Evolutionary conservation across 2,888 invertebrate species (phyloP), one percentile per base, ranked within the genome.

Genomic region (Sarcophaga rosellei): DNA sequence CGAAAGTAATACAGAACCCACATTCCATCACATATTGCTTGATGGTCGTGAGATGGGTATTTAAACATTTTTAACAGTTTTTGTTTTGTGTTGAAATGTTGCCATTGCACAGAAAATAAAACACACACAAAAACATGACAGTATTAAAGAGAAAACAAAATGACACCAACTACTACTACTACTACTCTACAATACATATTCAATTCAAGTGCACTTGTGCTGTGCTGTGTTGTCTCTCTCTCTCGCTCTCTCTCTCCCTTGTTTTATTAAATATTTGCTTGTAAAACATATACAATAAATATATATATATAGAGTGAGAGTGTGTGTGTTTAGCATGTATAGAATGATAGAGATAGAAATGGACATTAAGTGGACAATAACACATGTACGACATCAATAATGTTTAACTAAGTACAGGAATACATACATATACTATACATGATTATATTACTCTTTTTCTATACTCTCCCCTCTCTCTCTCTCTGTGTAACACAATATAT

Each of bases 361-460:
- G 81, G 77, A 86, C 84, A 84, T 78, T 86, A 84, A 86, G 86
- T 81, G 84, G 86, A 84, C 84, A 86, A 76, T 77, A 78, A 84
- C 86, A 86, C 86, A 86, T 86, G 86, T 86, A 81, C 5, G 61
- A 86, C 86, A 86, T 81, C 84, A 86, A 84, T 86, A 84, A 78
- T 72, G 70, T 81, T 84, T 81, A 84, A 72, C 77, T 78, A 70
- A 62, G 65, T 61, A 78, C 77, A 84, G 61, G 15, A 11, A 57
- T 21, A 79, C 12, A 57, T 68, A 17, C 12, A 57, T 10, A n/a
- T 17, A 70, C 78, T 10, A 68, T 20, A 44, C 21, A 21, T 45
- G 53, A 53, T 53, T 53, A 53, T 4, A 53, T 15, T 53, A 12
- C 12, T 15, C 17, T 53, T 17, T 17, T 53, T 17, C 17, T 17